Conservation (phyloP, 2,888 invertebrate genomes). For the Desoria tigrina region DNA sequence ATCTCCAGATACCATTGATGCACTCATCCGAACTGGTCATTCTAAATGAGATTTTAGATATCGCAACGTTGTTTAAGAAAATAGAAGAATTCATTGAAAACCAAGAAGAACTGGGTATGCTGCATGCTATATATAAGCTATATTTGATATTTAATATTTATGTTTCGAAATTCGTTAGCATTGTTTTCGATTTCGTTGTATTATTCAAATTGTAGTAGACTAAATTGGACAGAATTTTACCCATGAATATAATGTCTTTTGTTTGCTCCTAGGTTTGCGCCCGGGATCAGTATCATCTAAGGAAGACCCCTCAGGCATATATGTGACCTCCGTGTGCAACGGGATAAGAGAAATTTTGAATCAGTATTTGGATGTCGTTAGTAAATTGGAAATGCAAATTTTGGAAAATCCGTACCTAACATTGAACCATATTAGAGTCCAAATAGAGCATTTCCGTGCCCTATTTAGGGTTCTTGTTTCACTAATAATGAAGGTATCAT, state of each 20-base stretch:
- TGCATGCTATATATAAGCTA: too few relatives aligned
- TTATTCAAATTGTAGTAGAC: too few relatives aligned
- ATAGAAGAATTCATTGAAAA: constrained; percentile 41
- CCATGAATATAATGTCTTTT: too few relatives aligned
- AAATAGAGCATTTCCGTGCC: constrained; percentile 41
- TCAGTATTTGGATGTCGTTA: constrained; percentile 39
- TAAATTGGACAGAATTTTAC: too few relatives aligned
- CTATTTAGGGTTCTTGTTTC: constrained; percentile 40
- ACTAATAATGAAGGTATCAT: constrained; percentile 36
- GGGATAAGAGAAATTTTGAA: constrained; percentile 46
- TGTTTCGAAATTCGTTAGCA: too few relatives aligned
- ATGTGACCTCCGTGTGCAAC: constrained; percentile 45
- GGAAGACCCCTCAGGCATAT: constrained; percentile 34
- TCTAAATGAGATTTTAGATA: constrained; percentile 47
- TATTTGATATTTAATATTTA: too few relatives aligned
- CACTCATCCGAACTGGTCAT: constrained; percentile 47
- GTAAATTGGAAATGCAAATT: constrained; percentile 43
- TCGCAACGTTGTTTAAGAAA: constrained; percentile 45
- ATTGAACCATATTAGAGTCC: constrained; percentile 39
- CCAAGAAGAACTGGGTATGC: constrained; percentile 12
- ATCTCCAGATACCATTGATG: constrained; percentile 43
- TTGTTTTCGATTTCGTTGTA: too few relatives aligned
- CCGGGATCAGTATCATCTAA: constrained; percentile 15
- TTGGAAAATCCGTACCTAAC: constrained; percentile 48
- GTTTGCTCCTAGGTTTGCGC: not conserved